A percentile compares a stretch with the other conserved stretches of the same genome.
Evolutionary conservation across 2,113 vertebrate species (phyloP).

Genomic region (Blennius ocellaris): DNA sequence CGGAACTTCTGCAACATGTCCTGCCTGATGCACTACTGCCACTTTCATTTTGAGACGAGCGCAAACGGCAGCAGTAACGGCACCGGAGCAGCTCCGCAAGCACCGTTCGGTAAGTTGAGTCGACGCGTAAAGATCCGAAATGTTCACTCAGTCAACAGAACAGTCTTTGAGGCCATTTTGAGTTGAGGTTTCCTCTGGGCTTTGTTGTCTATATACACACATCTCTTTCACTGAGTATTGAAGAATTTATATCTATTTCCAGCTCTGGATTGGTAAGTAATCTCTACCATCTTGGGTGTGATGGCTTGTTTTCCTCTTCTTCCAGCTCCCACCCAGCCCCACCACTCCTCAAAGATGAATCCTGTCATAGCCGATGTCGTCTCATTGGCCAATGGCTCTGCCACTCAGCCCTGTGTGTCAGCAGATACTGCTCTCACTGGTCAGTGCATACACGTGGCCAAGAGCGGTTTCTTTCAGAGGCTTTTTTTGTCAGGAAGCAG

Average conservation of each 20-base stretch:
- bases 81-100: conserved; percentile 40
- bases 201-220: background rate
- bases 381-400: conserved; percentile 91
- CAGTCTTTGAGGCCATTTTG: no score
- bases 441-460: conserved; percentile 55
- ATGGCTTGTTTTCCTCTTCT: background rate
- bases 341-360: conserved; percentile 85
- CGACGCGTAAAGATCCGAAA: background rate
- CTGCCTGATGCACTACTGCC: conserved; percentile 93
- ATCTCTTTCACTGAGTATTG: background rate
- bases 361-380: conserved; percentile 96
- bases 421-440: conserved; percentile 93
- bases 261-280: background rate
- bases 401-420: conserved; percentile 89
- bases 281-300: background rate
- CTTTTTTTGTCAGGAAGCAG: background rate
- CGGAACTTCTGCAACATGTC: conserved; percentile 95
- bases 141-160: background rate
- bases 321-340: conserved; percentile 66
- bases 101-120: conserved; percentile 53
- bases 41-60: conserved; percentile 70
- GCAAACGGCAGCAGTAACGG: conserved; percentile 80
- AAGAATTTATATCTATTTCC: background rate
- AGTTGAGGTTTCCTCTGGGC: no score
- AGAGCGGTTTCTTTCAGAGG: background rate